Conservation (phyloP, 2,797 vertebrate species). For the Neosilurus mollespiculum region DNA sequence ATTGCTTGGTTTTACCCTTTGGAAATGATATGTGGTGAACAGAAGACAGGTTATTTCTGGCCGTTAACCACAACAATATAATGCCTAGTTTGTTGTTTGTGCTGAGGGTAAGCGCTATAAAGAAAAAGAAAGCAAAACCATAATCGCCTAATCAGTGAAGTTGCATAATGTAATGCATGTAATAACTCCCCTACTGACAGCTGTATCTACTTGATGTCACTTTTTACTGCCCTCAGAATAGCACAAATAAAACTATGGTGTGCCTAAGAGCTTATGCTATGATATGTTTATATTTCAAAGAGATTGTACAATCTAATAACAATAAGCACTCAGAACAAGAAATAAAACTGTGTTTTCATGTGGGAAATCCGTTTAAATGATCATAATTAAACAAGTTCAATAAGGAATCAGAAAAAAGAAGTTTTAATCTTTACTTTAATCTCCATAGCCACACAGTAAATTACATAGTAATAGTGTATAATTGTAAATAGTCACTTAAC, state of each 20-base stretch:
- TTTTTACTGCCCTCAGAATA: background rate
- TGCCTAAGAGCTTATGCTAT: background rate
- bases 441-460: slow-evolving; percentile 8
- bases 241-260: background rate
- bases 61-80: background rate
- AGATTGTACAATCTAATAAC: background rate
- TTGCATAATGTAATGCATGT: background rate
- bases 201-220: background rate
- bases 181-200: background rate
- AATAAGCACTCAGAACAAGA: slow-evolving; percentile 6
- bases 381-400: slow-evolving; percentile 18
- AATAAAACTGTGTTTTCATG: background rate
- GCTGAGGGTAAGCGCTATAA: background rate
- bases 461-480: background rate
- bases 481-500: slow-evolving; percentile 16
- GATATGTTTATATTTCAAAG: background rate
- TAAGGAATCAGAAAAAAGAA: background rate
- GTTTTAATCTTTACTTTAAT: background rate
- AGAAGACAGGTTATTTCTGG: slow-evolving; percentile 19
- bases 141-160: background rate
- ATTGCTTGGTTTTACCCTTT: slow-evolving; percentile 44
- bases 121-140: background rate
- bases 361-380: background rate
- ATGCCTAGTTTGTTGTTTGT: background rate
- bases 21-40: slow-evolving; percentile 33